Evolutionary conservation across 2,888 invertebrate genomes (phyloP), one percentile per base, ranked within the genome.

Genomic region (Xestia xanthographa): DNA sequence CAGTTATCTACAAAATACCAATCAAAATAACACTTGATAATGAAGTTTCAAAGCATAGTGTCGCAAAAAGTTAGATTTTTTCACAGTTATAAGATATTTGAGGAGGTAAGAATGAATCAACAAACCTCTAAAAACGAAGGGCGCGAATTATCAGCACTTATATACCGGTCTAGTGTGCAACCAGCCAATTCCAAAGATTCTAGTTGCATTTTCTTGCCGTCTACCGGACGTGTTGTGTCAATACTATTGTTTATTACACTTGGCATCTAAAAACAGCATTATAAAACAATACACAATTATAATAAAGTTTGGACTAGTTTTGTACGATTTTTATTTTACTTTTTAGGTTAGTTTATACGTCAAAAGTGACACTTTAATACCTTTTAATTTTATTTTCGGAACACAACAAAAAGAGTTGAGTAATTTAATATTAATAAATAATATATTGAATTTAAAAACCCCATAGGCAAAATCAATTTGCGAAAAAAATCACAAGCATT

Each of bases 111-210:
- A 74, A 48, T 48, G 48, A 73, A 62, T 66, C 73, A 81, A 90
- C 91, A 88, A 88, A 96, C 97, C 95, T 98, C 98, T 82, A 97
- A 95, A 90, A 98, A 97, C 62, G 97, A 97, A 89, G 98, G 98
- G 92, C 98, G 98, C 93, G 97, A 97, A 93, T 97, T 97, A 93
- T 98, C 98, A 75, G 97, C 95, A 76, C 94, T 94, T 85, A 98
- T 97, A 87, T 98, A 98, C 94, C 97, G 98, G 92, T 99, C 98
- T 58, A 99, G 96, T 94, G 98, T 98, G 92, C 98, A 97, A 60
- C 98, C 98, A 68, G 98, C 98, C 88, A 98, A 95, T 94, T 98
- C 98, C 87, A 98, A 95, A 72, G 97, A 97, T 89, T 98, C 98
- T 62, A 96, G 92, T 91, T 97, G 97, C 95, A 97, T 96, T 90